Evolutionary conservation across 92 coral and sea anemone genomes (phyloP), one percentile per base, ranked within the genome.

Genomic region (Plumapathes pennacea): DNA sequence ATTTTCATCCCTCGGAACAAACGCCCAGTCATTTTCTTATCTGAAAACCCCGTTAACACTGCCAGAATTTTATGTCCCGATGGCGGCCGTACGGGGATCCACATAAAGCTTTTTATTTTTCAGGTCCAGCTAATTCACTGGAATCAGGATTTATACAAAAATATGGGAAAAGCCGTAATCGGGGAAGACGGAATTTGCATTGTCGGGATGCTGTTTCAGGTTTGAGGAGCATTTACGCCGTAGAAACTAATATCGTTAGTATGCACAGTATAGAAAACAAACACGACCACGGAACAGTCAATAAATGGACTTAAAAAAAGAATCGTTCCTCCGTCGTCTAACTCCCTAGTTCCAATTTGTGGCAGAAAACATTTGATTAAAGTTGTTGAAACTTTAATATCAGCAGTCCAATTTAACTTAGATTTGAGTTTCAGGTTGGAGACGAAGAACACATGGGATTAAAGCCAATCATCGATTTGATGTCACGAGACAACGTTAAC

Each of bases 71-170:
- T n/a, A n/a, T n/a, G n/a, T n/a, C n/a, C n/a, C n/a, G n/a, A n/a
- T n/a, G n/a, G n/a, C n/a, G n/a, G n/a, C n/a, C n/a, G n/a, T n/a
- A n/a, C n/a, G n/a, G n/a, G n/a, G n/a, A n/a, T n/a, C n/a, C n/a
- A n/a, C n/a, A n/a, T 13, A 8, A 18, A 7, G 6, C 13, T 47
- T 50, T 37, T 10, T 21, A 5, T 50, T 60, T 1, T 47, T 6
- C 23, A 86, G 95, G 68, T 87, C 10, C 95, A 87, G 65, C 82
- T 87, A 10, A 80, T 87, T 19, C 95, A 87, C 40, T 87, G 95
- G 95, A 87, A 87, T 73, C 77, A 49, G 69, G 76, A 60, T 28
- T 21, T 62, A 11, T 87, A 82, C 60, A 77, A 72, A 57, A 74
- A 87, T 54, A 85, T 87, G 24, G 95, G 95, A 1, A 80, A 87